phyloP scores from a whole-genome alignment of 2,888 invertebrate species.

The Ochlodes sylvanus region DNA sequence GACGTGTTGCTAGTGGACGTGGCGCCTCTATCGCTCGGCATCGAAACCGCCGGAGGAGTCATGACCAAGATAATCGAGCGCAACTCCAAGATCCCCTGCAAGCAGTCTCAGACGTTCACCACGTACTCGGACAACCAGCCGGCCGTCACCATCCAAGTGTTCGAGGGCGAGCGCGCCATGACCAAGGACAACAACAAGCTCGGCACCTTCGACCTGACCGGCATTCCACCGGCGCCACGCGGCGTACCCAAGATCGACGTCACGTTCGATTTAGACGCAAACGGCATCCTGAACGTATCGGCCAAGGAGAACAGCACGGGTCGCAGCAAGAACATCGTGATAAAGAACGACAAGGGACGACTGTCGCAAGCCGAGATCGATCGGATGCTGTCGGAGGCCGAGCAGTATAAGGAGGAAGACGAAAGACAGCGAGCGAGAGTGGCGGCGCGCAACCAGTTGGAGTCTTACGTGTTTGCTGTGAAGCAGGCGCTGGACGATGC shows the following conservation, averaged over 20 bases:
- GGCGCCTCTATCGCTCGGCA: conserved; percentile 87
- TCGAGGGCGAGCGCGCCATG: conserved; percentile 91
- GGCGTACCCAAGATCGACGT: too few relatives aligned
- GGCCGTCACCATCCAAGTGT: conserved; percentile 89
- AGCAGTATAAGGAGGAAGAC: conserved; percentile 80
- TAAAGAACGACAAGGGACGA: conserved; percentile 89
- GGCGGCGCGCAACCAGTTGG: conserved; percentile 89
- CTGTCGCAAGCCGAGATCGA: too few relatives aligned
- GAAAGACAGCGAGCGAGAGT: conserved; percentile 88
- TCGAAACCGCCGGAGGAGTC: conserved; percentile 92
- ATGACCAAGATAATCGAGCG: conserved; percentile 91
- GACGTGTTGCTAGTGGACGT: too few relatives aligned
- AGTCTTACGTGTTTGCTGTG: conserved; percentile 88
- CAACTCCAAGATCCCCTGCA: conserved; percentile 89
- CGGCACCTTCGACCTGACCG: conserved; percentile 87
- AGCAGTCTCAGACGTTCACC: conserved; percentile 89
- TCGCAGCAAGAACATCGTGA: conserved; percentile 88
- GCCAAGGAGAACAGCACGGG: conserved; percentile 86
- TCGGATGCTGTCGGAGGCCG: too few relatives aligned
- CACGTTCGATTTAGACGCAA: too few relatives aligned
- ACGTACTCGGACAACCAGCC: conserved; percentile 93
- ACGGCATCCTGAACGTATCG: conserved; percentile 80
- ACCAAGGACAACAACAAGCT: conserved; percentile 90
- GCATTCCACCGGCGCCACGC: conserved; percentile 76
- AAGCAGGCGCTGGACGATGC: conserved; percentile 88